These are phyloP conservation scores for Patella vulgata DNA, from an alignment of 1,140 invertebrate species.

Conservation along the genomic window DNA sequence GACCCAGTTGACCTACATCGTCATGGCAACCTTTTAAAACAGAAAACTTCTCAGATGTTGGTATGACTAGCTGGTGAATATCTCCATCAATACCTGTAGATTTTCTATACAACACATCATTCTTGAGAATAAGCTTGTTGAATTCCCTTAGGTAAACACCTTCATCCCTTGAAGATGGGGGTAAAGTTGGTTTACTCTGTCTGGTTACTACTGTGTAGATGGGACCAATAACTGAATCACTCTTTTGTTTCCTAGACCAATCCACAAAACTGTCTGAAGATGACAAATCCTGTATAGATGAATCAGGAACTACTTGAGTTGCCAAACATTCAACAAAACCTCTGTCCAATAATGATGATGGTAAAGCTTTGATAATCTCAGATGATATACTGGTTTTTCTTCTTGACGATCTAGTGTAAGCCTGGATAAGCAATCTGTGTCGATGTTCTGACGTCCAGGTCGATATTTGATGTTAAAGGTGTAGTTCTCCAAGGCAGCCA, in stretches of 20 bases:
- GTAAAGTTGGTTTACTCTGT: neutral
- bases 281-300: no score
- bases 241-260: neutral
- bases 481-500: slow-evolving; percentile 18
- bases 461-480: slow-evolving; percentile 17
- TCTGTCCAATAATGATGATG: no score
- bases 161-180: neutral
- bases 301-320: no score
- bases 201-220: neutral
- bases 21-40: slow-evolving; percentile 18
- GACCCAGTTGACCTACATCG: slow-evolving; percentile 25
- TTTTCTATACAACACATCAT: slow-evolving; percentile 15
- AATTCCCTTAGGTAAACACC: neutral
- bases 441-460: slow-evolving; percentile 20
- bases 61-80: slow-evolving; percentile 19
- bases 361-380: no score
- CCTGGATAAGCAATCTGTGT: slow-evolving; percentile 21
- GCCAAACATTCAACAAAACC: no score
- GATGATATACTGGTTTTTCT: no score
- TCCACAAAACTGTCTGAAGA: neutral
- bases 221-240: neutral
- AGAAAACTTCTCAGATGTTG: neutral
- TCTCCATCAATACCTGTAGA: neutral
- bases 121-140: neutral
- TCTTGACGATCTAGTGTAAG: no score